phyloP scores from a whole-genome alignment of 2,888 invertebrate species.

The Drosophila nr. medialis region DNA sequence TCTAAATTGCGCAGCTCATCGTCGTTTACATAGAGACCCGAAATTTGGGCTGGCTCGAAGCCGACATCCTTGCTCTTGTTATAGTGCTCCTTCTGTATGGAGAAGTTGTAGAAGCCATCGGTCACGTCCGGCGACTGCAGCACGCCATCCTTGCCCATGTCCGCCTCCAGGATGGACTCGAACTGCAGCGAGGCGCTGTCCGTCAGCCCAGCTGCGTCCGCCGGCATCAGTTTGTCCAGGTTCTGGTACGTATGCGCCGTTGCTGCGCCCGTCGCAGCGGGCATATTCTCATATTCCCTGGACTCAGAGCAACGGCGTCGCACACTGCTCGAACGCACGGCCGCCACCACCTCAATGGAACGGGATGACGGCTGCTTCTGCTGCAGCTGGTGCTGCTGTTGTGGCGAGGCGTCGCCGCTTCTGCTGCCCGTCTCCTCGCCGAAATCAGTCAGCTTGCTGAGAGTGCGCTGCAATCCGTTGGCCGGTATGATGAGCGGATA shows the following conservation, averaged over 20 bases:
- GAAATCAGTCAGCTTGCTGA: slow-evolving; percentile 86
- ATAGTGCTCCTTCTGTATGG: slow-evolving; percentile 84
- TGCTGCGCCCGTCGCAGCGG: slow-evolving; percentile 33
- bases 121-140: slow-evolving; percentile 84
- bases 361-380: slow-evolving; percentile 29
- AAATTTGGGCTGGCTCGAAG: slow-evolving; percentile 79
- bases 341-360: slow-evolving; percentile 75
- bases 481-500: slow-evolving; percentile 92
- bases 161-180: slow-evolving; percentile 84
- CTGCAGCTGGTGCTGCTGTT: slow-evolving; percentile 33
- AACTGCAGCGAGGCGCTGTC: slow-evolving; percentile 84
- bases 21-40: slow-evolving; percentile 82
- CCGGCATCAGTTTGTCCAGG: slow-evolving; percentile 63
- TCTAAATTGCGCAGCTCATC: slow-evolving; percentile 83
- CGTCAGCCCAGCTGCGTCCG: slow-evolving; percentile 72
- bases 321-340: slow-evolving; percentile 70
- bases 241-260: slow-evolving; percentile 79
- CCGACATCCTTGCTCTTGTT: slow-evolving; percentile 81
- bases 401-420: slow-evolving; percentile 20
- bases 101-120: slow-evolving; percentile 84
- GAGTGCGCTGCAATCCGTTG: slow-evolving; percentile 87
- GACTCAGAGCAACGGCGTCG: slow-evolving; percentile 47
- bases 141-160: slow-evolving; percentile 78
- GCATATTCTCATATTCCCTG: slow-evolving; percentile 74
- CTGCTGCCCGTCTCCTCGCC: slow-evolving; percentile 35